A percentile compares a stretch with the other conserved stretches of the same genome.
Conservation (phyloP, 1,140 invertebrate species). For the Tenebrio molitor region DNA sequence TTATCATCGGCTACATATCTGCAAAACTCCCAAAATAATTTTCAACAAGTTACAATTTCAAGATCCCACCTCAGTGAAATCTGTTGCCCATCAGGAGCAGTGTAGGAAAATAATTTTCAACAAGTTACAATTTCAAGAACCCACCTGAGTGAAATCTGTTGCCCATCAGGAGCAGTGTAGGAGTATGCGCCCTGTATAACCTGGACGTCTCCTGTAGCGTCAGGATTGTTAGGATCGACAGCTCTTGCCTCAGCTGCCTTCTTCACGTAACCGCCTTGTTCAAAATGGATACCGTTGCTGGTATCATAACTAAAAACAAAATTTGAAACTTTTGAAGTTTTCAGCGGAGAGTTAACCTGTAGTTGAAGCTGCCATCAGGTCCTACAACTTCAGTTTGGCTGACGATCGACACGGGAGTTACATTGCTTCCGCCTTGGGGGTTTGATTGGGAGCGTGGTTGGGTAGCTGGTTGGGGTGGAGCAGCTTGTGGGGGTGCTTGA, state of each 20-base stretch:
- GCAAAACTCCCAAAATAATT: not conserved
- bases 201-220: slow-evolving; percentile 71
- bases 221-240: slow-evolving; percentile 67
- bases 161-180: slow-evolving; percentile 76
- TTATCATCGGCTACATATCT: slow-evolving; percentile 73
- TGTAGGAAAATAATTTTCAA: too few species aligned
- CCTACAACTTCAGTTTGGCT: slow-evolving; percentile 65
- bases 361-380: slow-evolving; percentile 66
- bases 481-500: slow-evolving; percentile 42
- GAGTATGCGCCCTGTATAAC: slow-evolving; percentile 75
- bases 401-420: slow-evolving; percentile 61
- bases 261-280: slow-evolving; percentile 74
- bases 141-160: slow-evolving; percentile 70
- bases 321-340: not conserved
- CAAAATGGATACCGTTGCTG: slow-evolving; percentile 74
- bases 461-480: slow-evolving; percentile 55
- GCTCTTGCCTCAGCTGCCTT: slow-evolving; percentile 68
- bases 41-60: too few species aligned
- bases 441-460: slow-evolving; percentile 56
- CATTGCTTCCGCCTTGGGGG: not conserved
- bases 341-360: slow-evolving; percentile 41
- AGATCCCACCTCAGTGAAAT: slow-evolving; percentile 69
- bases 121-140: too few species aligned
- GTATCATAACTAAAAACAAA: slow-evolving; percentile 71
- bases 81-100: slow-evolving; percentile 73